Evolutionary conservation across 2,888 invertebrate species (phyloP).

Genomic region (Neoascia interrupta): DNA sequence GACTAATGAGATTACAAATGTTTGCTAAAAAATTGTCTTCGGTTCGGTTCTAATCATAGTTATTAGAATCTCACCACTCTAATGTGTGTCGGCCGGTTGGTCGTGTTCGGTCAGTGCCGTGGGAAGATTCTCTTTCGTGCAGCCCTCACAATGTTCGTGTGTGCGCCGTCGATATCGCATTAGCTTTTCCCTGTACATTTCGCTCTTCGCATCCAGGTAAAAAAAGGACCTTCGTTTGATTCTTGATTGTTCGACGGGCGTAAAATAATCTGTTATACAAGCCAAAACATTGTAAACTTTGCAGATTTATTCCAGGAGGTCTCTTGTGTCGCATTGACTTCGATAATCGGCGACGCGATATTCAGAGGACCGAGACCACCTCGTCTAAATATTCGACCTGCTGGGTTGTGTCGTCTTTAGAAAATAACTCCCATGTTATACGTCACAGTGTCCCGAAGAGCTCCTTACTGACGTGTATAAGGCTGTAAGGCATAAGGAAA

Average conservation of each 20-base stretch:
- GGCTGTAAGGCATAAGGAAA: too few relatives aligned
- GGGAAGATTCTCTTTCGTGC: too few relatives aligned
- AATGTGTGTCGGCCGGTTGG: too few relatives aligned
- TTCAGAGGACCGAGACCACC: conserved; percentile 25
- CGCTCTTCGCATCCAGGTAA: too few relatives aligned
- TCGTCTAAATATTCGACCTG: too few relatives aligned
- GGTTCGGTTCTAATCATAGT: conserved; percentile 44
- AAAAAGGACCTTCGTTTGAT: not conserved
- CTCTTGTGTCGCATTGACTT: conserved; percentile 39
- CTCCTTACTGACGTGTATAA: conserved; percentile 13
- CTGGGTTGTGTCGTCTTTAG: conserved; percentile 4
- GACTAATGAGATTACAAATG: conserved; percentile 65
- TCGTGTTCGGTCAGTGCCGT: conserved; percentile 43
- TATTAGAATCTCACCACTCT: conserved; percentile 59
- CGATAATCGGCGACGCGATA: conserved; percentile 34
- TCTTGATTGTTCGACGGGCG: conserved; percentile 36
- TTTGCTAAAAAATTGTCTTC: conserved; percentile 65
- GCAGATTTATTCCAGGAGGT: conserved; percentile 68
- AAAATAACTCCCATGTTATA: too few relatives aligned
- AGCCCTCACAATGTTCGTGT: too few relatives aligned
- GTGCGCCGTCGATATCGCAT: too few relatives aligned
- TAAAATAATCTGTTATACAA: conserved; percentile 68
- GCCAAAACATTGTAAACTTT: conserved; percentile 62
- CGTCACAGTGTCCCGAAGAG: conserved; percentile 13
- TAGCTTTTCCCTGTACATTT: too few relatives aligned